Conservation (phyloP, 2,113 vertebrate genomes). For the Eclectus roratus region DNA sequence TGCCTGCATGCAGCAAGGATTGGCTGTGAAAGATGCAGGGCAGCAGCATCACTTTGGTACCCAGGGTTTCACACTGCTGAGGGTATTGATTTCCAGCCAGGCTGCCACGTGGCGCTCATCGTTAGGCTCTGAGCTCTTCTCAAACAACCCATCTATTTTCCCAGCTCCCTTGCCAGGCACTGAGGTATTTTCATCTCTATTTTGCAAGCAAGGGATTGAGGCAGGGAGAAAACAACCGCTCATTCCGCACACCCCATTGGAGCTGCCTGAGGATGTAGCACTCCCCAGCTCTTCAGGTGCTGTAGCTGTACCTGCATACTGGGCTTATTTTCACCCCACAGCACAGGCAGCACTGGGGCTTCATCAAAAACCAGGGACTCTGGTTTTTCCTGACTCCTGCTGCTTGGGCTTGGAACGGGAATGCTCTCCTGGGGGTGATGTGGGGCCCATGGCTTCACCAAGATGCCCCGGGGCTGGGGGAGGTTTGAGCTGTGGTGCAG, state of each 20-base stretch:
- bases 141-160: background rate
- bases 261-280: background rate
- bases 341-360: background rate
- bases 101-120: accelerated
- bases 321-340: accelerated
- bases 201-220: background rate
- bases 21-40: background rate
- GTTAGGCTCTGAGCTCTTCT: background rate
- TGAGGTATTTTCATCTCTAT: background rate
- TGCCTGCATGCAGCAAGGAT: background rate
- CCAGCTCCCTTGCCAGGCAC: background rate
- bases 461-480: background rate
- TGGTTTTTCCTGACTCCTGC: accelerated
- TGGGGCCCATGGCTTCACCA: accelerated
- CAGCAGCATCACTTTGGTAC: background rate
- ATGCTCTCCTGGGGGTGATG: accelerated
- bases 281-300: accelerated
- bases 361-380: background rate
- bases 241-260: accelerated
- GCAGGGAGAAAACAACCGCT: accelerated
- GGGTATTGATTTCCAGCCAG: accelerated
- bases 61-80: background rate
- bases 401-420: background rate
- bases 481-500: background rate
- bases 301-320: accelerated